These are phyloP conservation scores for Capreolus pygargus DNA, from an alignment of 2,113 vertebrate genomes.

Conservation along the genomic window DNA sequence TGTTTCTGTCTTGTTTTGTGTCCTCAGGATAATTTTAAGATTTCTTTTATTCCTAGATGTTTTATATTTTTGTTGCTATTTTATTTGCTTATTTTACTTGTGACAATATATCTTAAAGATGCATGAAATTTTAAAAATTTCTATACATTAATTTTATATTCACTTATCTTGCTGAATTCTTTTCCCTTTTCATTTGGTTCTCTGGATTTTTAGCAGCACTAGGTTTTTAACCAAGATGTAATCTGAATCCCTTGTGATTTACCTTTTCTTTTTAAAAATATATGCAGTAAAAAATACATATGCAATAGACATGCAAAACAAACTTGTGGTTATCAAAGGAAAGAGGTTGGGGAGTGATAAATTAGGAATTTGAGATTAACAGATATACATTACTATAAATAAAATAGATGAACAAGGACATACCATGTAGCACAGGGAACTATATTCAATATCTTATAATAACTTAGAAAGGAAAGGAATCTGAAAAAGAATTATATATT, in stretches of 20 bases:
- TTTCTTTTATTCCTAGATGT: neutral
- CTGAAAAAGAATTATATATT: neutral
- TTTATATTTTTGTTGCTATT: neutral
- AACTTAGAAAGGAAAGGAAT: neutral
- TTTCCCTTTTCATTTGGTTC: neutral
- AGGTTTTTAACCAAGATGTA: neutral
- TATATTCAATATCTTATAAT: neutral
- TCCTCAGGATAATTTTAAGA: neutral
- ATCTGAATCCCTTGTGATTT: neutral
- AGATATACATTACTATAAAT: neutral
- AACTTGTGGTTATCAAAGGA: neutral
- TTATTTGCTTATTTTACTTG: neutral
- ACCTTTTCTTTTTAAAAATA: neutral
- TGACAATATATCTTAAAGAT: neutral
- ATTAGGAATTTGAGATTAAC: neutral
- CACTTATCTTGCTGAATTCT: neutral
- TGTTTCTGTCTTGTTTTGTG: neutral
- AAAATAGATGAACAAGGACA: neutral
- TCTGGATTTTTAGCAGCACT: neutral
- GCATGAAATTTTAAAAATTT: neutral
- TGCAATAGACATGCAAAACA: neutral
- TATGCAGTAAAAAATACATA: too few relatives aligned
- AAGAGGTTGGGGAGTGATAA: neutral
- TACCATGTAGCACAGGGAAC: neutral
- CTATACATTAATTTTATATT: neutral